phyloP scores from a whole-genome alignment of 2,888 invertebrate species.

The Chrysina gloriosa region DNA sequence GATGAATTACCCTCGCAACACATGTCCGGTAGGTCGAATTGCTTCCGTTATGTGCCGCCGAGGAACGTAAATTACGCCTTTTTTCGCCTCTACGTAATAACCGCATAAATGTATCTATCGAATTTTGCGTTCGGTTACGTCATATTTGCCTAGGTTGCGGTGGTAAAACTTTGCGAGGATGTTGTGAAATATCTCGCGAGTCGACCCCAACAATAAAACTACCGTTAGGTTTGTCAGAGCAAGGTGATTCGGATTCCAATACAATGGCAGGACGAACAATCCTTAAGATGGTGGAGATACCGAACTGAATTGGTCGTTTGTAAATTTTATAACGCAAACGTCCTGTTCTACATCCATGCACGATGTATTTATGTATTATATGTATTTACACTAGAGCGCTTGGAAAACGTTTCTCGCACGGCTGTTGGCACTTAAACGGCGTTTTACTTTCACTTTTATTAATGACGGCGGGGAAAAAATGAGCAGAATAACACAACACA shows the following conservation, averaged over 20 bases:
- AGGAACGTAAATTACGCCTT: too few species aligned
- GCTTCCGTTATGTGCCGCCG: too few species aligned
- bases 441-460: conserved; percentile 36
- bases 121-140: too few species aligned
- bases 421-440: background rate
- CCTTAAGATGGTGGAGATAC: background rate
- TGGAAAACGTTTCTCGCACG: conserved; percentile 9
- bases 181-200: too few species aligned
- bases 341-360: conserved; percentile 3
- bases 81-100: too few species aligned
- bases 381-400: conserved; percentile 22
- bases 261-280: conserved; percentile 1
- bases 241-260: conserved; percentile 13
- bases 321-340: conserved; percentile 8
- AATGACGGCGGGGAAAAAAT: conserved; percentile 1
- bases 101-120: too few species aligned
- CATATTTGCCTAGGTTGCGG: too few species aligned
- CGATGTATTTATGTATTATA: too few species aligned
- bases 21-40: too few species aligned
- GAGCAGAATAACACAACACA: conserved; percentile 1
- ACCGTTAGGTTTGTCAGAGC: conserved; percentile 4
- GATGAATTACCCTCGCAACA: background rate
- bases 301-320: background rate
- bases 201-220: conserved; percentile 9
- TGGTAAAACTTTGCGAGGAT: too few species aligned